Base-by-base conservation (phyloP, 2,797 vertebrate species). In the Micropoecilia bifurca region DNA sequence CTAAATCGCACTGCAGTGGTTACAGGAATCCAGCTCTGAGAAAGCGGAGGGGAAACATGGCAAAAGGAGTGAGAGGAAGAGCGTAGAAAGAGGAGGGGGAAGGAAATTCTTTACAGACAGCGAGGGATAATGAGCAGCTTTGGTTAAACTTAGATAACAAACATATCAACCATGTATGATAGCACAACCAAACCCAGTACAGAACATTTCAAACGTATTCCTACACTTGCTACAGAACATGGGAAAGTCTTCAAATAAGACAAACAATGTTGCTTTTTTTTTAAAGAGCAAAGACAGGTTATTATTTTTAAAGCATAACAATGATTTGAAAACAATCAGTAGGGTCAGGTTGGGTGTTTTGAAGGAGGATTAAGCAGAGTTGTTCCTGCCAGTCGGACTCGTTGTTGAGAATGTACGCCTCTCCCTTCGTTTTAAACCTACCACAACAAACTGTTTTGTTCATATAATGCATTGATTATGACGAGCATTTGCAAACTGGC, bases 31-130 rank as follows among this genome's bases (percentile, higher is more conserved):
- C 41, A 63, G 41, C 55, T 78, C 77, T 84, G 48, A 0, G 8
- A 85, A 87, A 78, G 81, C 6, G 57, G 48, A 77, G 80, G 72
- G 25, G 50, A 75, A 46, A 30, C 53, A 79, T 76, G 59, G 50
- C 68, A 63, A 46, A 57, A 84, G 77, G 77, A 81, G 82, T 48
- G 77, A 77, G 71, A 73, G 43, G 25, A 77, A 74, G 73, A 77
- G 36, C 9, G 75, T n/a, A 33, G 53, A 33, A n/a, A 53, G 50
- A 43, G 61, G 75, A 78, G 73, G 41, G 13, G 75, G 82, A 80
- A 76, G 79, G 81, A 84, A 87, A 93, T 90, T 91, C 90, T 87
- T 84, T 71, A 73, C 77, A 8, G 80, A 87, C 85, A 88, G 74
- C 28, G 63, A 77, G 74, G 83, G 79, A 87, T 78, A 78, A 57